Percentiles rank a stretch among this genome's conserved stretches.
Evolutionary conservation across 2,113 vertebrate species (phyloP).

Genomic region (Sapajus apella): DNA sequence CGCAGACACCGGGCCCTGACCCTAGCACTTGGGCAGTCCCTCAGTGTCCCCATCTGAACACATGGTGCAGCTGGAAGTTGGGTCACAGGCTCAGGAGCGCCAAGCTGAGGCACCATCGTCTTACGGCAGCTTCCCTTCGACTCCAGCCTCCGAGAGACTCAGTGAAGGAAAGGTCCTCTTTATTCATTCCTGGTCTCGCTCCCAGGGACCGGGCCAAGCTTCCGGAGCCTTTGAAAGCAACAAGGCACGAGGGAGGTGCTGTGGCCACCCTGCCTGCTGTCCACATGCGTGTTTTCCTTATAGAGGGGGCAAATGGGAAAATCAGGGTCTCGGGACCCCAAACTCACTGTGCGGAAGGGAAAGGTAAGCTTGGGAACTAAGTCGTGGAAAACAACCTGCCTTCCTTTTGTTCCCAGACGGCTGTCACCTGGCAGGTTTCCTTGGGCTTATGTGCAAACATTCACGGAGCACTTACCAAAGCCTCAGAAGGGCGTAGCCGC

Average conservation of each 20-base stretch:
- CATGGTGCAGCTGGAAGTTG: accelerated
- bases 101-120: background rate
- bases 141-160: no score
- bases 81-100: accelerated
- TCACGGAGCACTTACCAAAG: no score
- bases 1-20: accelerated
- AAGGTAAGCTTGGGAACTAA: no score
- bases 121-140: accelerated
- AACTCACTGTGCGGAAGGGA: no score
- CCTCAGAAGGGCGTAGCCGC: no score
- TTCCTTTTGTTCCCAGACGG: no score
- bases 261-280: background rate
- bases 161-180: accelerated
- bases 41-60: accelerated
- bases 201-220: accelerated
- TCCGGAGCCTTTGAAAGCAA: accelerated
- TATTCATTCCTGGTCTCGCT: accelerated
- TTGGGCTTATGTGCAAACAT: no score
- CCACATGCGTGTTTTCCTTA: no score
- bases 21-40: accelerated
- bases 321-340: no score
- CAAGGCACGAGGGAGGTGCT: accelerated
- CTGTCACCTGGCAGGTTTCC: no score
- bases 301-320: no score
- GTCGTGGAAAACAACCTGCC: no score